Evolutionary conservation across 2,113 vertebrate genomes (phyloP), one percentile per base, ranked within the genome.

Genomic region (Pholis gunnellus): DNA sequence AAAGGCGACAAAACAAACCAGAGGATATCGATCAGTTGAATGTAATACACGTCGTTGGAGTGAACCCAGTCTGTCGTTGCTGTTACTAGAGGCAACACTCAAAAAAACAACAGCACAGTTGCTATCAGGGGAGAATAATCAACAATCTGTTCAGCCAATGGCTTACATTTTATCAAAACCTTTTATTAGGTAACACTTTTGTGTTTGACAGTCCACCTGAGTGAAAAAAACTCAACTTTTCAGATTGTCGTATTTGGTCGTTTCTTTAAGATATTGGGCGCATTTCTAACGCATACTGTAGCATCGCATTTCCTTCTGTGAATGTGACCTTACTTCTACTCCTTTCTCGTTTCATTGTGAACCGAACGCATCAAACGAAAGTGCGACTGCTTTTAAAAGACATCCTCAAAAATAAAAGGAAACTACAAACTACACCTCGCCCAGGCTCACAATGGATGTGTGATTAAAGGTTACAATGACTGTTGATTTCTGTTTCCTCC

Each of bases 21-120:
- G 87, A 93, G 87, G 87, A 92, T 85, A 93, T 94, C 63, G 88
- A 94, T 95, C 90, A 93, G 88, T 65, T 75, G 84, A 87, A 89
- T 86, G 64, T 89, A 87, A 65, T 78, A 87, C 89, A 86, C 83
- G 87, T 81, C 7, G 29, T 63, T 81, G 44, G 79, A 83, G 83
- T 83, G 72, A 93, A 82, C 34, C 72, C 50, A 64, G 84, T 74
- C 83, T 73, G 83, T 75, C 57, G 59, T 86, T 84, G 67, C 5
- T 63, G 27, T 84, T 52, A 81, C 88, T 44, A 20, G 66, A 88
- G 75, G 84, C 88, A 85, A 74, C 15, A 15, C 61, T 60, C 54
- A 42, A 78, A 85, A 78, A 67, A 68, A 77, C 84, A 76, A 72
- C 60, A 72, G 80, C 77, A 25, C 25, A 14, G 54, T 75, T 27